Percentiles rank a stretch among this genome's conserved stretches.
phyloP scores from a whole-genome alignment of 2,797 vertebrate species.

The Astyanax mexicanus region DNA sequence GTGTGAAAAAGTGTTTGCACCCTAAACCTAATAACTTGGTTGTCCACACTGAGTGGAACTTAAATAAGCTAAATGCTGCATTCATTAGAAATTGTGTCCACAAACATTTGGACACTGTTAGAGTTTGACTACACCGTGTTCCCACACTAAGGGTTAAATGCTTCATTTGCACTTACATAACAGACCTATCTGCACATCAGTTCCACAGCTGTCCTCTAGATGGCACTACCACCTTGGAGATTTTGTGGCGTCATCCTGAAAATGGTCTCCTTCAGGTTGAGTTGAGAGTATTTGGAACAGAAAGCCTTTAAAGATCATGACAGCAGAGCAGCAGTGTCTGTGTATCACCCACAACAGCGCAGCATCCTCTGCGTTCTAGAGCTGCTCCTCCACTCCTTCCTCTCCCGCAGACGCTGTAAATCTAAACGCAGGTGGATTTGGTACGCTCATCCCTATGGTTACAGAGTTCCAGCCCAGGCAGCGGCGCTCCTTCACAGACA shows the following conservation, averaged over 20 bases:
- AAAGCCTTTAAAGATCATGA: conserved; percentile 26
- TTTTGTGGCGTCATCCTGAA: neutral
- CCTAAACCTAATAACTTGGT: no score
- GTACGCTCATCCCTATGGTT: conserved; percentile 32
- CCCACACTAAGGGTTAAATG: neutral
- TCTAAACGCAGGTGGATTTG: conserved; percentile 21
- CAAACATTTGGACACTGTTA: neutral
- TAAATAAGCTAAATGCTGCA: no score
- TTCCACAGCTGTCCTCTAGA: conserved; percentile 25
- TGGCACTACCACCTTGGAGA: conserved; percentile 37
- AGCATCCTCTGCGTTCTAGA: conserved; percentile 17
- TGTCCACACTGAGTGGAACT: no score
- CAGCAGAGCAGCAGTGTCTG: conserved; percentile 20
- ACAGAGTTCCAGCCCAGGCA: neutral
- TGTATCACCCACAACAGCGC: conserved; percentile 39
- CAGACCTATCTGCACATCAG: neutral
- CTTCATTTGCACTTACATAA: neutral
- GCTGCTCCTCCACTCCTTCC: neutral
- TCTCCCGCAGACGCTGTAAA: neutral
- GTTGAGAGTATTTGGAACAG: neutral
- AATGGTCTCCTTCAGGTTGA: neutral
- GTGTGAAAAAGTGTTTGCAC: no score
- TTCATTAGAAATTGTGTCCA: no score
- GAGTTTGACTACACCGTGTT: neutral
- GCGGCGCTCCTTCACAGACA: neutral